phyloP scores from a whole-genome alignment of 2,888 invertebrate species.

The Torymus aiolomorphi region DNA sequence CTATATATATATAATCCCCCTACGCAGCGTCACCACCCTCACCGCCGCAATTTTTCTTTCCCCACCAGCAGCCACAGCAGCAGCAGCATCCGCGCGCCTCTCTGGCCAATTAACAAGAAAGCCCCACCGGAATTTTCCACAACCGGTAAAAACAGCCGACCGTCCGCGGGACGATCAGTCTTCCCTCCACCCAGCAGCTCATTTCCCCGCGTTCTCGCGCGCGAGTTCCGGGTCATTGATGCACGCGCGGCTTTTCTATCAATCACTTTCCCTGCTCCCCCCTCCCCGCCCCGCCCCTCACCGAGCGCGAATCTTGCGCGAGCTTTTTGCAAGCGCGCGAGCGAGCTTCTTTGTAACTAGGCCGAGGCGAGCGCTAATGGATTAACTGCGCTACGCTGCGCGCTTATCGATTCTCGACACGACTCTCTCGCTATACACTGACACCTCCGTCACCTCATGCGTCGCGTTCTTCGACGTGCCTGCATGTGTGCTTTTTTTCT shows the following conservation, averaged over 20 bases:
- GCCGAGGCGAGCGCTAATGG: conserved; percentile 28
- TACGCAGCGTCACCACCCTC: too few relatives aligned
- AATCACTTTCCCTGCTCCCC: conserved; percentile 24
- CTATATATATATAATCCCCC: too few relatives aligned
- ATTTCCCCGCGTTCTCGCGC: not conserved
- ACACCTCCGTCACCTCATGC: not conserved
- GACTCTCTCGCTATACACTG: too few relatives aligned
- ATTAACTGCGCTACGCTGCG: conserved; percentile 33
- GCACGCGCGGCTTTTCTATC: conserved; percentile 25
- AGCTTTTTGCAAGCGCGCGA: conserved; percentile 10
- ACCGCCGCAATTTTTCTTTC: too few relatives aligned
- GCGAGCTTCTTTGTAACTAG: not conserved
- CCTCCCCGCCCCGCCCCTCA: too few relatives aligned
- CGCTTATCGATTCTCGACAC: conserved; percentile 21
- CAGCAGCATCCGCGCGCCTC: too few relatives aligned
- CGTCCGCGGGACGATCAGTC: conserved; percentile 33
- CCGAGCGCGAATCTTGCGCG: conserved; percentile 20
- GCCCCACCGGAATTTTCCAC: not conserved
- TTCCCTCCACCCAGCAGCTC: conserved; percentile 7
- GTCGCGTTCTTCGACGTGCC: too few relatives aligned
- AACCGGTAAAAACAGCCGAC: not conserved
- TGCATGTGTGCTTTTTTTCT: too few relatives aligned
- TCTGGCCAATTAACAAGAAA: not conserved
- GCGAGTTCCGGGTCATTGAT: conserved; percentile 45
- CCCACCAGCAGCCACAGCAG: too few relatives aligned